Percentiles rank a stretch among this genome's conserved stretches.
Conservation (phyloP, 2,888 invertebrate genomes). For the Hetaerina titia region DNA sequence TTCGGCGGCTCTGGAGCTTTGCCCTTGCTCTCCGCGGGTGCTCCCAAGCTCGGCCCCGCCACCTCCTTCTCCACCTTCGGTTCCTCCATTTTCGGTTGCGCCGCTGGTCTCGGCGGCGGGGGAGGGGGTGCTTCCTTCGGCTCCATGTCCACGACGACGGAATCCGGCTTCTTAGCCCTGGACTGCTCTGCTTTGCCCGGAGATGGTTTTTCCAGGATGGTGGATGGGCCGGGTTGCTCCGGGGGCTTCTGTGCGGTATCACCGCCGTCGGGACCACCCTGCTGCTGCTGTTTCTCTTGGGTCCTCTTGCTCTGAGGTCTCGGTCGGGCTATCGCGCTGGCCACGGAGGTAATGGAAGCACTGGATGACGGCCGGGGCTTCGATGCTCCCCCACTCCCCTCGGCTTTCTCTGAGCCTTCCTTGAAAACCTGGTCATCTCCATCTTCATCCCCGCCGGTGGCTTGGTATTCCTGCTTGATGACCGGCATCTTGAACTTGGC, state of each 20-base stretch:
- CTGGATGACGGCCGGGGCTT: neutral
- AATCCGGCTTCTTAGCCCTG: conserved; percentile 45
- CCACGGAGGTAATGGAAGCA: conserved; percentile 28
- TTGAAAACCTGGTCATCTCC: conserved; percentile 56
- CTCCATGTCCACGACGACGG: conserved; percentile 56
- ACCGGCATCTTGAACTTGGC: conserved; percentile 92
- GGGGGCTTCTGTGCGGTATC: neutral
- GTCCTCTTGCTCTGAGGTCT: conserved; percentile 31
- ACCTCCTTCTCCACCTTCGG: neutral
- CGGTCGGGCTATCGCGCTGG: neutral
- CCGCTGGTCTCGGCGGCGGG: neutral
- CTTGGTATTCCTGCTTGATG: conserved; percentile 80
- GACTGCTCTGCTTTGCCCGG: neutral
- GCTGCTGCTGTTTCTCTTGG: neutral
- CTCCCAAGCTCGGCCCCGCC: neutral
- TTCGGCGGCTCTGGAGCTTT: neutral
- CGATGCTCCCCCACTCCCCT: neutral
- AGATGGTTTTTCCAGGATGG: neutral
- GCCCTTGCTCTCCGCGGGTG: neutral
- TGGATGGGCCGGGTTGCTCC: neutral
- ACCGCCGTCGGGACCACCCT: too few species aligned
- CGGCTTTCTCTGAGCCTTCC: conserved; percentile 70
- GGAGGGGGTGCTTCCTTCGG: conserved; percentile 14
- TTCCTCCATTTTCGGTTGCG: neutral
- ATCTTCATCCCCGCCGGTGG: conserved; percentile 70